Evolutionary conservation across 2,888 invertebrate species (phyloP).

Genomic region (Dasypolia templi): DNA sequence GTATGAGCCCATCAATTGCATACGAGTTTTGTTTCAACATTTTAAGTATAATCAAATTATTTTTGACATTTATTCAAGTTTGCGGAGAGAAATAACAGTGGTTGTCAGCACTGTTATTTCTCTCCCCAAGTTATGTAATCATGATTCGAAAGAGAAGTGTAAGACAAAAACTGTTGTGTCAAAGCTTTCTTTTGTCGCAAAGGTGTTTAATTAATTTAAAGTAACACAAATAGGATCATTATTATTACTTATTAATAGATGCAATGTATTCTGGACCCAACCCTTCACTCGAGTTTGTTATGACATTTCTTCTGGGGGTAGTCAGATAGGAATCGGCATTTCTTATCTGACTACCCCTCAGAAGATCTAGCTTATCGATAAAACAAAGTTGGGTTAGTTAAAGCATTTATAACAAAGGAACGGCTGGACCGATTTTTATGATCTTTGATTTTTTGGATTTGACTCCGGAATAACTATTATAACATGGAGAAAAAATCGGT

Average conservation of each 20-base stretch:
- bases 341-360: too few relatives aligned
- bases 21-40: constrained; percentile 33
- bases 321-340: too few relatives aligned
- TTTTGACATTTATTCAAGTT: constrained; percentile 54
- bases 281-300: too few relatives aligned
- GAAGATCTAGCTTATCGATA: too few relatives aligned
- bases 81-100: constrained; percentile 16
- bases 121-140: constrained; percentile 54
- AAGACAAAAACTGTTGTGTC: constrained; percentile 24
- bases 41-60: constrained; percentile 51
- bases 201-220: constrained; percentile 11
- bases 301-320: too few relatives aligned
- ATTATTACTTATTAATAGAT: constrained; percentile 7
- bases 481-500: too few relatives aligned
- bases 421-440: too few relatives aligned
- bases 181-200: constrained; percentile 22
- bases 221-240: not conserved
- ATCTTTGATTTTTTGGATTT: too few relatives aligned
- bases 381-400: too few relatives aligned
- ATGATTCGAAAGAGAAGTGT: constrained; percentile 40
- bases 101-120: too few relatives aligned
- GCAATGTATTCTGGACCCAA: not conserved
- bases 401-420: too few relatives aligned
- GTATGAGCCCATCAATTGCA: constrained; percentile 33
- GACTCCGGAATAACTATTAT: too few relatives aligned